Percentiles rank a stretch among this genome's conserved stretches.
Evolutionary conservation across 1,140 invertebrate genomes (phyloP).

Genomic region (Bombus terrestris): DNA sequence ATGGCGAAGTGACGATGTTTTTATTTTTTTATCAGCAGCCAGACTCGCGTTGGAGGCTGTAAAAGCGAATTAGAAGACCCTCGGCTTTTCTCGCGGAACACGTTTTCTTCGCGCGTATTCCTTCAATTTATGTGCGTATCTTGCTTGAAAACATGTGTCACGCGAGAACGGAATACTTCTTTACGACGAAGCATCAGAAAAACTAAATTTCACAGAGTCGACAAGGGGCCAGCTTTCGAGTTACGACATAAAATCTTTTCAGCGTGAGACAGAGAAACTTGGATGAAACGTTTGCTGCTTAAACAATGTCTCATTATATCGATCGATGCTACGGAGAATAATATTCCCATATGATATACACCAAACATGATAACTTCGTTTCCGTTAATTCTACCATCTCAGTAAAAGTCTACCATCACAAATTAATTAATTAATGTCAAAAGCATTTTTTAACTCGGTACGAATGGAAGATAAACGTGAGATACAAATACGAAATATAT

Average conservation of each 20-base stretch:
- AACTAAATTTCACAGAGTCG: conserved; percentile 1
- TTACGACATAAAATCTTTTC: not conserved
- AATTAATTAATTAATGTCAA: too few relatives aligned
- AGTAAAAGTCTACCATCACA: too few relatives aligned
- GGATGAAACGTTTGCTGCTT: not conserved
- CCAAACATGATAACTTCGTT: too few relatives aligned
- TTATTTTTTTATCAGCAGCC: conserved; percentile 50
- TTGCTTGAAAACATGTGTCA: conserved; percentile 39
- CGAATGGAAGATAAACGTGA: too few relatives aligned
- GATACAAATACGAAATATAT: too few relatives aligned
- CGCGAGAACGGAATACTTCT: conserved; percentile 27
- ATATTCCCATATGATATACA: too few relatives aligned
- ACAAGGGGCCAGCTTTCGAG: not conserved
- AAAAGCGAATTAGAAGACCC: conserved; percentile 67
- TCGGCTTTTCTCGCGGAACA: conserved; percentile 47
- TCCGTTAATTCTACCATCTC: too few relatives aligned
- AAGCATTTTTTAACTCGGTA: too few relatives aligned
- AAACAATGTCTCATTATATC: too few relatives aligned
- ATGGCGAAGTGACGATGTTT: not conserved
- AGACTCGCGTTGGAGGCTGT: conserved; percentile 43
- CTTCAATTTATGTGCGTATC: conserved; percentile 16
- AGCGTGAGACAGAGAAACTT: not conserved
- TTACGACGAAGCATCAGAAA: conserved; percentile 5
- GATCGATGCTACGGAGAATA: too few relatives aligned
- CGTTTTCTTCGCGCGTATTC: conserved; percentile 19